phyloP scores from a whole-genome alignment of 2,797 vertebrate genomes.

The Euthynnus affinis region DNA sequence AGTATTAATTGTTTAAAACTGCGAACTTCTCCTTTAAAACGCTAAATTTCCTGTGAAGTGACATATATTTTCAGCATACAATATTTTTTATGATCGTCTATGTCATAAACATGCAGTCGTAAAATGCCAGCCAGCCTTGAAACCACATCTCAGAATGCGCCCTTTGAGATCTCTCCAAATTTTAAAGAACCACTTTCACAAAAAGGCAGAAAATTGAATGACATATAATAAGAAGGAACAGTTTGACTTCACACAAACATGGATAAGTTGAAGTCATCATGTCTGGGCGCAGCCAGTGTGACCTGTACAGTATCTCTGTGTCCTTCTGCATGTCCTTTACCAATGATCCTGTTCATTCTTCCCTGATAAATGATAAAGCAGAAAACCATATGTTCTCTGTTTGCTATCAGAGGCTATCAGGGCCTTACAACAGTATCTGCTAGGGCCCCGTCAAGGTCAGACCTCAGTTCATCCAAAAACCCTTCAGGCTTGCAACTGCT shows the following conservation, averaged over 20 bases:
- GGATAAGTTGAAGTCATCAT: constrained; percentile 51
- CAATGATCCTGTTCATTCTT: constrained; percentile 35
- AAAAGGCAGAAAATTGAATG: constrained; percentile 22
- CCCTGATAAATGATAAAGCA: constrained; percentile 60
- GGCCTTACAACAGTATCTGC: constrained; percentile 54
- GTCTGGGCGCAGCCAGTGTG: constrained; percentile 24
- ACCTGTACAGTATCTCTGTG: constrained; percentile 49
- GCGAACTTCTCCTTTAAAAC: constrained; percentile 5
- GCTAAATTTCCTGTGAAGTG: not conserved
- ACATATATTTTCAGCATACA: constrained; percentile 37
- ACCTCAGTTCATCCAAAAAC: constrained; percentile 62
- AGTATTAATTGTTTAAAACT: not conserved
- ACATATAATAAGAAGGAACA: constrained; percentile 42
- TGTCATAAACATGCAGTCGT: constrained; percentile 46
- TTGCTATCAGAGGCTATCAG: constrained; percentile 70
- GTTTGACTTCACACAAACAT: constrained; percentile 45
- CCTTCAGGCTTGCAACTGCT: constrained; percentile 54
- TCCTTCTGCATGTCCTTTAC: constrained; percentile 58
- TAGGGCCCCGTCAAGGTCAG: constrained; percentile 71
- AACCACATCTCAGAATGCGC: constrained; percentile 51
- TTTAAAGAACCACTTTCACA: not conserved
- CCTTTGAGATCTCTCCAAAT: constrained; percentile 47
- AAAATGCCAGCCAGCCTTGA: constrained; percentile 37
- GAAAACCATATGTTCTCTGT: constrained; percentile 50
- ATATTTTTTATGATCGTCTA: constrained; percentile 40